phyloP scores from a whole-genome alignment of 1,140 invertebrate genomes.

The Conus betulinus region DNA sequence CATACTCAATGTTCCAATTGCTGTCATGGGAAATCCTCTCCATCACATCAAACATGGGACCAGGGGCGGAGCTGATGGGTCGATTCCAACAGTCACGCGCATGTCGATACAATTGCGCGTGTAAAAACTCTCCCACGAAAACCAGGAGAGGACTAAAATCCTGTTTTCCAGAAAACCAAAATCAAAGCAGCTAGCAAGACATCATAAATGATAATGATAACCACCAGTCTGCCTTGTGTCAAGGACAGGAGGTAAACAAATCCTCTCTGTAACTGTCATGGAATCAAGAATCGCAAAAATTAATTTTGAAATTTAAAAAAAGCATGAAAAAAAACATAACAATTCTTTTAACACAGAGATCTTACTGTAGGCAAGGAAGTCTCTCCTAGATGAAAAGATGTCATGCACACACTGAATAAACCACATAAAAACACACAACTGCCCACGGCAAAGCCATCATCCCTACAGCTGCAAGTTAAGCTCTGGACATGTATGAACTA shows the following conservation, averaged over 20 bases:
- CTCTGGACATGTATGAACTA: too few species aligned
- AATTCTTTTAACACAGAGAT: too few species aligned
- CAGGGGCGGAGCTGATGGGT: constrained; percentile 94
- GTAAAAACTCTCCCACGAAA: constrained; percentile 95
- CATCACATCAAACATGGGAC: constrained; percentile 89
- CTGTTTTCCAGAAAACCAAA: constrained; percentile 9
- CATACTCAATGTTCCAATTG: constrained; percentile 92
- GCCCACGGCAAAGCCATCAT: too few species aligned
- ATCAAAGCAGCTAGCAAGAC: not conserved
- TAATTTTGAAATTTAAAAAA: too few species aligned
- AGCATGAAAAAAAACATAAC: too few species aligned
- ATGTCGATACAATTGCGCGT: constrained; percentile 93
- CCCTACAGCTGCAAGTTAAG: too few species aligned
- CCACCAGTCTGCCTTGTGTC: not conserved
- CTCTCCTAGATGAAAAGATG: too few species aligned
- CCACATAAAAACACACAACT: too few species aligned
- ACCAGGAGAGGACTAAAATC: constrained; percentile 94
- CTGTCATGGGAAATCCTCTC: constrained; percentile 90
- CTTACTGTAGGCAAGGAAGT: too few species aligned
- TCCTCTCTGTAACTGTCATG: too few species aligned
- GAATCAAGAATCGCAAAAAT: too few species aligned
- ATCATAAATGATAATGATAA: not conserved
- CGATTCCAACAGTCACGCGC: constrained; percentile 96
- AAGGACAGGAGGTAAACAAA: not conserved
- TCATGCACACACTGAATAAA: too few species aligned